A percentile compares a stretch with the other conserved stretches of the same genome.
Conservation (phyloP, 2,113 vertebrate genomes). For the Bettongia penicillata region DNA sequence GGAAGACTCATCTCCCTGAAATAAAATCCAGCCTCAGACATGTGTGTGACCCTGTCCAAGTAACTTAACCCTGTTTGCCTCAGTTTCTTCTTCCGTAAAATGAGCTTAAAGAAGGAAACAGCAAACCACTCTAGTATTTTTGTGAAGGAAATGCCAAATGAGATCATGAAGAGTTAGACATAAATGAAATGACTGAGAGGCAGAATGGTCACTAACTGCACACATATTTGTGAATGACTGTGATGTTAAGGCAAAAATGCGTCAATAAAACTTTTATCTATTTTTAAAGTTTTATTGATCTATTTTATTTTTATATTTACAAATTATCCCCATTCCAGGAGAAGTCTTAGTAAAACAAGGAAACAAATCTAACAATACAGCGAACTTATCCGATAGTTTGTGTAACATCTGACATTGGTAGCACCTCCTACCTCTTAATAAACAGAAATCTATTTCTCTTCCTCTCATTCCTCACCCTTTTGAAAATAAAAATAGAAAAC, state of each 20-base stretch:
- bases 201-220: too few species aligned
- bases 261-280: too few species aligned
- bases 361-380: not conserved
- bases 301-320: too few species aligned
- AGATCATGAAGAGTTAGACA: too few species aligned
- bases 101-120: not conserved
- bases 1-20: not conserved
- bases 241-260: too few species aligned
- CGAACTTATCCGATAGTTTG: not conserved
- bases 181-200: too few species aligned
- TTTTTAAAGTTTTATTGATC: too few species aligned
- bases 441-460: not conserved
- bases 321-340: too few species aligned
- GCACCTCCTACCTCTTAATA: not conserved
- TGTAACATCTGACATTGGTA: not conserved
- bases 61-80: not conserved
- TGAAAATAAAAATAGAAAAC: not conserved
- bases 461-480: not conserved
- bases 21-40: not conserved
- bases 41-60: not conserved
- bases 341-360: not conserved
- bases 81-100: not conserved
- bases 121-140: not conserved
- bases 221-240: too few species aligned
- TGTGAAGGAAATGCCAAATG: not conserved